Evolutionary conservation across 2,888 invertebrate genomes (phyloP).

Genomic region (Pseudococcus viburni): DNA sequence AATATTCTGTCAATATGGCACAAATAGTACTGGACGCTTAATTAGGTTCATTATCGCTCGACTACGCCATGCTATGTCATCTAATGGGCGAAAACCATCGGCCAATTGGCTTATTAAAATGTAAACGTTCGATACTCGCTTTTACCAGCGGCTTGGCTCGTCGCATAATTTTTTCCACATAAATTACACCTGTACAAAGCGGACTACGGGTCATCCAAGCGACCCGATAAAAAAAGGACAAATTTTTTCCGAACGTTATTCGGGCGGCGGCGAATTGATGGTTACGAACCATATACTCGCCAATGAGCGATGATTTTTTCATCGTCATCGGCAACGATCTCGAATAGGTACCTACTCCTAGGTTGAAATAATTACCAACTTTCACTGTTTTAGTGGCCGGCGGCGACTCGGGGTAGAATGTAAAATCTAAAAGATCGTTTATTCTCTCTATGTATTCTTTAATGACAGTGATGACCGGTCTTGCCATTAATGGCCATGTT

Average conservation of each 20-base stretch:
- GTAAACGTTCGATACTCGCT: constrained; percentile 29
- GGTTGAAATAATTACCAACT: constrained; percentile 23
- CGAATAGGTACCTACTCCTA: not conserved
- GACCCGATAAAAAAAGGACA: constrained; percentile 28
- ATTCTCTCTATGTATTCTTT: not conserved
- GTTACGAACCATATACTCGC: not conserved
- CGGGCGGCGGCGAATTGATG: not conserved
- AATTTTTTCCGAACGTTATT: not conserved
- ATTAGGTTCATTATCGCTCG: constrained; percentile 12
- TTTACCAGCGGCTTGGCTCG: not conserved
- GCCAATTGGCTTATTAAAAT: constrained; percentile 23
- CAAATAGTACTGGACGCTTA: not conserved
- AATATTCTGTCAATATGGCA: constrained; percentile 27
- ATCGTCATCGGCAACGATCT: not conserved
- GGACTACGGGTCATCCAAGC: not conserved
- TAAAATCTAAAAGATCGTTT: constrained; percentile 45
- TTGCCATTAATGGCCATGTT: constrained; percentile 26
- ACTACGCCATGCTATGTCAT: not conserved
- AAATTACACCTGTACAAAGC: not conserved
- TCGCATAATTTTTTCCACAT: constrained; percentile 15
- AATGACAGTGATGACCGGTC: constrained; percentile 43
- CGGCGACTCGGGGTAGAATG: not conserved
- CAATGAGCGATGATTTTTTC: not conserved
- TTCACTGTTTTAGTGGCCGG: constrained; percentile 3
- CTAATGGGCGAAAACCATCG: not conserved